Conservation (phyloP, 2,888 invertebrate genomes). For the Lochmaea capreae region DNA sequence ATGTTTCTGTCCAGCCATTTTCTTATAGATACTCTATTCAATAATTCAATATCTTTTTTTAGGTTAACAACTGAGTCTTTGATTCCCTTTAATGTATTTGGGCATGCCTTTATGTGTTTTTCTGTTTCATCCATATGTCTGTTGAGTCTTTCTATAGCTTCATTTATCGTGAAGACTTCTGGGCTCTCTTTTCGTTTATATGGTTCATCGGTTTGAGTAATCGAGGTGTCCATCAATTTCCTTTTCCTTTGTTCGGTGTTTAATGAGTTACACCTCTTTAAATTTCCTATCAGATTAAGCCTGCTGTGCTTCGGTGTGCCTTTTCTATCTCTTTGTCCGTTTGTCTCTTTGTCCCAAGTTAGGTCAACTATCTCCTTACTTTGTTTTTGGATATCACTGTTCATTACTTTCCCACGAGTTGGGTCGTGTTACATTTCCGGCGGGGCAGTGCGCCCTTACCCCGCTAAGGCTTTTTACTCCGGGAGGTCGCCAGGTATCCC, state of each 20-base stretch:
- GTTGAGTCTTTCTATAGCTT: not conserved
- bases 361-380: no score
- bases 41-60: not conserved
- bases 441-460: slow-evolving; percentile 2
- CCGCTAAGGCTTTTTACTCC: no score
- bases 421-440: not conserved
- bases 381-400: not conserved
- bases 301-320: not conserved
- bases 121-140: not conserved
- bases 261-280: not conserved
- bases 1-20: not conserved
- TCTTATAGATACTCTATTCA: not conserved
- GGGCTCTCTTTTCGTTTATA: not conserved
- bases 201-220: not conserved
- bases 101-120: not conserved
- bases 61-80: not conserved
- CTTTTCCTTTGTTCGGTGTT: not conserved
- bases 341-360: not conserved
- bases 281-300: not conserved
- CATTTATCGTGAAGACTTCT: slow-evolving; percentile 4
- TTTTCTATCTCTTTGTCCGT: not conserved
- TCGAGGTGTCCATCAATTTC: slow-evolving; percentile 5
- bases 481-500: no score
- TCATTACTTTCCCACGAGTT: not conserved
- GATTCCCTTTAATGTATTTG: not conserved